Conservation (phyloP, 2,113 vertebrate genomes). For the Centropristis striata region DNA sequence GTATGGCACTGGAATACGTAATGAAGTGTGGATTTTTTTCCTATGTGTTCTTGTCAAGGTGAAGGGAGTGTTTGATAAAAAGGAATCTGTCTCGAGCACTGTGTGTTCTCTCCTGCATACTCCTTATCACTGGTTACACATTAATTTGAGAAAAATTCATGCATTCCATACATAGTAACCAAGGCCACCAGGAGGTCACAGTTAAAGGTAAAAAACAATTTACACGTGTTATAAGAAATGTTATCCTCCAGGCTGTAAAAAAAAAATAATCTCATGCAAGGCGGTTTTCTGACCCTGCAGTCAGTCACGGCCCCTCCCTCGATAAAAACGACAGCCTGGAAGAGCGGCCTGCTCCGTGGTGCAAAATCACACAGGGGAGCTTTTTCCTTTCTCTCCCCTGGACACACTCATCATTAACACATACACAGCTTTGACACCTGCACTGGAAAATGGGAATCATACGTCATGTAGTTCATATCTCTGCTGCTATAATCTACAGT, state of each 20-base stretch:
- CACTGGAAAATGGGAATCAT: constrained; percentile 67
- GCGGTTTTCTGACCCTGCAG: constrained; percentile 41
- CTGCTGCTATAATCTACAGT: constrained; percentile 57
- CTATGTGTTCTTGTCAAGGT: background rate
- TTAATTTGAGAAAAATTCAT: constrained; percentile 34
- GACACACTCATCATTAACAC: constrained; percentile 71
- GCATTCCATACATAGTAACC: constrained; percentile 12
- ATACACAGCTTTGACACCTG: constrained; percentile 76
- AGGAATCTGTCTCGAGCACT: background rate
- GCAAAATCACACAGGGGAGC: constrained; percentile 55
- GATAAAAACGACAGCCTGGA: constrained; percentile 51
- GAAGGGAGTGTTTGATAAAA: background rate
- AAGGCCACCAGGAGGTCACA: constrained; percentile 9
- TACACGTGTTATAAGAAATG: background rate
- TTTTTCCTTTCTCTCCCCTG: constrained; percentile 50
- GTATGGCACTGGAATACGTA: constrained; percentile 10
- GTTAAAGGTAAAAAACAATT: constrained; percentile 10
- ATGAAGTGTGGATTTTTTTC: background rate
- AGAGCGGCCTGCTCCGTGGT: constrained; percentile 26
- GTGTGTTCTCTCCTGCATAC: background rate
- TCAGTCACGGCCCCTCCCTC: constrained; percentile 16
- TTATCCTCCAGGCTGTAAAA: constrained; percentile 9
- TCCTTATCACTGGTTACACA: constrained; percentile 46
- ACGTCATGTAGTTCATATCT: constrained; percentile 73
- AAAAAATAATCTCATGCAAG: constrained; percentile 1